Evolutionary conservation across 2,888 invertebrate species (phyloP).

Genomic region (Cynaeus angustus): DNA sequence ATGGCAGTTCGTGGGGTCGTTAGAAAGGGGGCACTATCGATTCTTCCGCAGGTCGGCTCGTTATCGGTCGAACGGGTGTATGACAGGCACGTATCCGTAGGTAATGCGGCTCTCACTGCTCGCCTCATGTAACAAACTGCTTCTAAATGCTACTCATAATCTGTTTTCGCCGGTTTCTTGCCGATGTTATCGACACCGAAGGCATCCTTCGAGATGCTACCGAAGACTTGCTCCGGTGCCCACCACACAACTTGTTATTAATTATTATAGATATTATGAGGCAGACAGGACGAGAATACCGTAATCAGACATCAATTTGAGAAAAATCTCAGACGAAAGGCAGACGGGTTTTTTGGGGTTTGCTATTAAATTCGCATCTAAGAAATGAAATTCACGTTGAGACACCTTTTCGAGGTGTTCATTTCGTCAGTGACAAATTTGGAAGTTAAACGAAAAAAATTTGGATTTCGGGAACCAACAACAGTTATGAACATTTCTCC

Average conservation of each 20-base stretch:
- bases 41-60: constrained; percentile 51
- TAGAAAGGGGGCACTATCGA: constrained; percentile 48
- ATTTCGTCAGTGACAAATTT: too few species aligned
- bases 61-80: constrained; percentile 50
- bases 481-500: too few species aligned
- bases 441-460: too few species aligned
- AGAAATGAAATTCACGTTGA: neutral
- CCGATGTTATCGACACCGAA: constrained; percentile 36
- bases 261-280: constrained; percentile 22
- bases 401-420: too few species aligned
- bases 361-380: constrained; percentile 25
- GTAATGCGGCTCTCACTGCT: constrained; percentile 45
- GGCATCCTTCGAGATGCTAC: constrained; percentile 27
- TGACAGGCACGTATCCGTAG: constrained; percentile 53
- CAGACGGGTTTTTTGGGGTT: constrained; percentile 17
- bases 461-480: too few species aligned
- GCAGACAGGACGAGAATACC: constrained; percentile 4
- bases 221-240: constrained; percentile 12
- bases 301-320: constrained; percentile 12
- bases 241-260: constrained; percentile 19
- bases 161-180: constrained; percentile 53
- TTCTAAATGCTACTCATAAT: constrained; percentile 52
- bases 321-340: neutral
- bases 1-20: constrained; percentile 44
- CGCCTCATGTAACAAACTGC: constrained; percentile 53